Evolutionary conservation across 2,113 vertebrate genomes (phyloP).

Genomic region (Macaca nemestrina): DNA sequence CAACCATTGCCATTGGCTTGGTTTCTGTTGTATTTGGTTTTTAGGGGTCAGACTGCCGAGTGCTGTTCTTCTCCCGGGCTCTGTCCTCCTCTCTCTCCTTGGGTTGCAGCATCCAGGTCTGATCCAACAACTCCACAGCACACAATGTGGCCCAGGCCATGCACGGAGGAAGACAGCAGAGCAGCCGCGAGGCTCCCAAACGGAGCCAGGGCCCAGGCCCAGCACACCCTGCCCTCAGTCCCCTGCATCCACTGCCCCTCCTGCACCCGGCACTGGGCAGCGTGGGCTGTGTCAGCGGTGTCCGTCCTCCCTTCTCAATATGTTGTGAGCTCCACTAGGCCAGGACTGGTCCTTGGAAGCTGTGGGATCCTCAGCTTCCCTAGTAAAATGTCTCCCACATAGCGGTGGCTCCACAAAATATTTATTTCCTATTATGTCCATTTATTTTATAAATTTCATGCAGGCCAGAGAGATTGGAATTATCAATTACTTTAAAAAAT

Average conservation of each 20-base stretch:
- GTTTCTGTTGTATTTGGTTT: not conserved
- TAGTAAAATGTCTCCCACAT: accelerated
- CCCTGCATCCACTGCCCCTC: not conserved
- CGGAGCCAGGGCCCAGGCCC: too few species aligned
- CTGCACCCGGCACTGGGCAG: not conserved
- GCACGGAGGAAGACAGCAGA: too few species aligned
- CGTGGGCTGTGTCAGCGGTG: not conserved
- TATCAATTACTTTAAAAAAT: not conserved
- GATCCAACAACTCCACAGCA: not conserved
- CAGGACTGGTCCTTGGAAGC: not conserved
- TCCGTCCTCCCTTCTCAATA: not conserved
- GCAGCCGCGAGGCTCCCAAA: too few species aligned
- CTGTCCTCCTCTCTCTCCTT: not conserved
- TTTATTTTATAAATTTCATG: too few species aligned
- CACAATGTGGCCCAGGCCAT: not conserved
- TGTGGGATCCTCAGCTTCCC: not conserved
- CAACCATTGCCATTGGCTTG: not conserved
- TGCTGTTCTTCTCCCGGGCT: not conserved
- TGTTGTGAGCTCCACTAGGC: not conserved
- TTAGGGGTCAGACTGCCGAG: too few species aligned
- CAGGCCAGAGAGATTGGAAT: not conserved
- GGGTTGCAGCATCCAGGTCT: too few species aligned
- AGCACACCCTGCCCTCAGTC: too few species aligned
- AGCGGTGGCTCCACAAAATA: not conserved
- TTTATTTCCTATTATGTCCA: too few species aligned